Percentiles rank a stretch among this genome's conserved stretches.
These are phyloP conservation scores for Cataglyphis livida DNA, from an alignment of 2,888 invertebrate genomes.

Conservation along the genomic window DNA sequence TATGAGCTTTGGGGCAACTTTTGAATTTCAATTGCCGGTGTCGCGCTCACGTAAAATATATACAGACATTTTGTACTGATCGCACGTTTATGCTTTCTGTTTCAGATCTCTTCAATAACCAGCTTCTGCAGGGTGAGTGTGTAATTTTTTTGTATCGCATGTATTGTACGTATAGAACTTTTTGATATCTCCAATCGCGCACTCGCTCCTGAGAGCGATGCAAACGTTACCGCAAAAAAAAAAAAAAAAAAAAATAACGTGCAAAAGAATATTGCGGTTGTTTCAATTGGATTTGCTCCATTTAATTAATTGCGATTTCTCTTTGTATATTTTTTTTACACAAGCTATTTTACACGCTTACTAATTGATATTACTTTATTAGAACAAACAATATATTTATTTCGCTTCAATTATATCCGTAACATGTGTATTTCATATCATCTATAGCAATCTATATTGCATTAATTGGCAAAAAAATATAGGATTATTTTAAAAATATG, in stretches of 20 bases:
- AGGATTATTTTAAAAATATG: background rate
- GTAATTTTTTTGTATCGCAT: constrained; percentile 34
- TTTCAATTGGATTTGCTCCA: background rate
- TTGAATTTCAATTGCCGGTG: constrained; percentile 66
- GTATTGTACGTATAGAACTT: background rate
- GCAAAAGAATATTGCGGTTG: background rate
- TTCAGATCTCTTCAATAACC: constrained; percentile 94
- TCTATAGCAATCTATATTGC: background rate
- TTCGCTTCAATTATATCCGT: background rate
- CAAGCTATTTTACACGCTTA: background rate
- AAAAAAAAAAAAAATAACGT: background rate
- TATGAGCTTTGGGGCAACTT: constrained; percentile 50
- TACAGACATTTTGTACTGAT: constrained; percentile 48
- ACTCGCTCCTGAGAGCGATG: background rate
- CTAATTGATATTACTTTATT: constrained; percentile 32
- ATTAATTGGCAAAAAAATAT: background rate
- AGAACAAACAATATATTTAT: background rate
- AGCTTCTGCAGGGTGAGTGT: constrained; percentile 94
- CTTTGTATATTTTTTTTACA: background rate
- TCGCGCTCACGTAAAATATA: constrained; percentile 20
- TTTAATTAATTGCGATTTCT: constrained; percentile 28
- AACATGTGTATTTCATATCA: background rate
- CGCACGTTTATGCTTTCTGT: constrained; percentile 83
- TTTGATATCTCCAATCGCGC: background rate
- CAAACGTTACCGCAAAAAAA: constrained; percentile 6